Conservation (phyloP, 2,888 invertebrate species). For the Nemoura dubitans region DNA sequence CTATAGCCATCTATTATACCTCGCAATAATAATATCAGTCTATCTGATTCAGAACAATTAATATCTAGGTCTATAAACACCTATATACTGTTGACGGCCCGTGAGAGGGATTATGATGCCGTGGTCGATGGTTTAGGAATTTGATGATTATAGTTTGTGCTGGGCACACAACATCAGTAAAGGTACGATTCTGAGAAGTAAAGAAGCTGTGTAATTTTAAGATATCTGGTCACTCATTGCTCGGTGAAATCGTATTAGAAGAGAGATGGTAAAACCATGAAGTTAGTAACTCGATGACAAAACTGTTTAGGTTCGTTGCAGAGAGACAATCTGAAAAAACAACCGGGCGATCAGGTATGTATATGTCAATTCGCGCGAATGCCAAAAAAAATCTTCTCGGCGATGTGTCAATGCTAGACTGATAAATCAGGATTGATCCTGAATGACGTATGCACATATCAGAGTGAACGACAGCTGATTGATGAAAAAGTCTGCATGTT, state of each 20-base stretch:
- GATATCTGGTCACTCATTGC: background rate
- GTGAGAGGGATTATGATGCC: background rate
- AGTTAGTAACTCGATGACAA: background rate
- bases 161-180: background rate
- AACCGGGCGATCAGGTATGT: background rate
- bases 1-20: background rate
- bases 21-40: background rate
- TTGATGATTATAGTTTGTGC: background rate
- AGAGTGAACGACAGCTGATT: background rate
- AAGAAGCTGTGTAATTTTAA: background rate
- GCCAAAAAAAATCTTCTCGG: too few relatives aligned
- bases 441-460: background rate
- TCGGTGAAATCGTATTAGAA: background rate
- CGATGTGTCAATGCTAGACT: background rate
- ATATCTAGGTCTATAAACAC: background rate
- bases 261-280: background rate
- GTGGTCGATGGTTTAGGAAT: background rate
- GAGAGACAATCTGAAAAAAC: background rate
- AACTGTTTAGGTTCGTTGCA: background rate
- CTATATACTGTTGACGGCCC: background rate
- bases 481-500: background rate
- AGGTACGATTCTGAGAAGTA: background rate
- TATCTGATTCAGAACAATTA: background rate
- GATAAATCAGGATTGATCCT: background rate
- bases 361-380: too few relatives aligned